These are phyloP conservation scores for Lasioglossum marginatum DNA, from an alignment of 2,888 invertebrate genomes.

Conservation along the genomic window DNA sequence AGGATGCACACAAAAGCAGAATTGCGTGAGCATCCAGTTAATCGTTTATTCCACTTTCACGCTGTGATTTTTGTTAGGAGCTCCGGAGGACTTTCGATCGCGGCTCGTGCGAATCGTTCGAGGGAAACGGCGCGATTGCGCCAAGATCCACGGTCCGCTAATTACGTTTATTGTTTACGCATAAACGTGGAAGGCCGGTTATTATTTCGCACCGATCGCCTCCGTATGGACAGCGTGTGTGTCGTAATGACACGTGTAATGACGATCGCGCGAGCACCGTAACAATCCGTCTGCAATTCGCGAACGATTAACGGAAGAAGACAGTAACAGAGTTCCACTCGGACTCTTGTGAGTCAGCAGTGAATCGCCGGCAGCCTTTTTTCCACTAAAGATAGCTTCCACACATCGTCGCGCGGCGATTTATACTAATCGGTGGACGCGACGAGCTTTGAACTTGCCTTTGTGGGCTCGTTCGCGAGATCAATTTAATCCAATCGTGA, in stretches of 20 bases:
- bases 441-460: constrained; percentile 36
- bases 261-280: neutral
- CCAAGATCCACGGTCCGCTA: constrained; percentile 5
- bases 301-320: constrained; percentile 41
- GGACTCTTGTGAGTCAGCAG: constrained; percentile 60
- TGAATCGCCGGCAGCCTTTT: constrained; percentile 60
- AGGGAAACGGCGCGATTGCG: neutral
- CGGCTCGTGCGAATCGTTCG: neutral
- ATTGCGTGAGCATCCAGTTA: neutral
- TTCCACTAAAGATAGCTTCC: constrained; percentile 62
- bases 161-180: neutral
- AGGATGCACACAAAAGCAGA: neutral
- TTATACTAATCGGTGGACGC: constrained; percentile 53
- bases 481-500: constrained; percentile 1
- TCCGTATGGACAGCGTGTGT: neutral
- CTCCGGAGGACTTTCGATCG: neutral
- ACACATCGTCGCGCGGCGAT: constrained; percentile 56
- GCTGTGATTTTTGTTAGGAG: neutral
- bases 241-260: neutral
- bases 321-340: constrained; percentile 36
- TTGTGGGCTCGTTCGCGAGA: constrained; percentile 3
- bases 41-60: neutral
- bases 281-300: constrained; percentile 37
- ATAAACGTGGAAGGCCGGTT: constrained; percentile 3
- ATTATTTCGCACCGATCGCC: neutral